These are phyloP conservation scores for Tetropium fuscum DNA, from an alignment of 2,888 invertebrate species.

Conservation along the genomic window DNA sequence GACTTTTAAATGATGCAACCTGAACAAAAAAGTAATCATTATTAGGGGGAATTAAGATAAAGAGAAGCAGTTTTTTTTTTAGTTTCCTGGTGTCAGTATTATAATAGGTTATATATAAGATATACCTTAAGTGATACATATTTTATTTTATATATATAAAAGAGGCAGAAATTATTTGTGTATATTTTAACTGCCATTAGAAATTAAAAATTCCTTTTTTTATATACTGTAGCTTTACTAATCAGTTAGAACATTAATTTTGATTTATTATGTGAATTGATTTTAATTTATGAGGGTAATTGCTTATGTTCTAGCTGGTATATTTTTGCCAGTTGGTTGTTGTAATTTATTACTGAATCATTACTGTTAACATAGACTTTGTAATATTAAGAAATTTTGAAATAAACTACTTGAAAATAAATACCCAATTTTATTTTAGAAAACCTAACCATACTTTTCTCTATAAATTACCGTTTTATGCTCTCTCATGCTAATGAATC, in stretches of 20 bases:
- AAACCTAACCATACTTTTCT: too few species aligned
- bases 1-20: slow-evolving; percentile 26
- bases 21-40: slow-evolving; percentile 8
- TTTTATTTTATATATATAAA: slow-evolving; percentile 56
- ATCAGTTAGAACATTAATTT: slow-evolving; percentile 44
- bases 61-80: slow-evolving; percentile 37
- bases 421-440: not conserved
- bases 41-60: not conserved
- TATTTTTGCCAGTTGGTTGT: slow-evolving; percentile 48
- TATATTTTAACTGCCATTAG: slow-evolving; percentile 46
- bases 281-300: slow-evolving; percentile 28
- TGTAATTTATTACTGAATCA: slow-evolving; percentile 54
- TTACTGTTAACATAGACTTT: slow-evolving; percentile 53
- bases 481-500: too few species aligned
- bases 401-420: slow-evolving; percentile 31
- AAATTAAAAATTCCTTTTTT: slow-evolving; percentile 42
- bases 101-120: slow-evolving; percentile 48
- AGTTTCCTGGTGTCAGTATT: slow-evolving; percentile 56
- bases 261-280: slow-evolving; percentile 41
- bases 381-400: slow-evolving; percentile 48
- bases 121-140: slow-evolving; percentile 57
- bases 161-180: slow-evolving; percentile 38
- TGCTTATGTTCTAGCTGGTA: slow-evolving; percentile 42
- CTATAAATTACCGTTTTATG: too few species aligned
- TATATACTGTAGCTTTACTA: slow-evolving; percentile 40